Evolutionary conservation across 1,140 invertebrate genomes (phyloP).

Genomic region (Chironomus tepperi): DNA sequence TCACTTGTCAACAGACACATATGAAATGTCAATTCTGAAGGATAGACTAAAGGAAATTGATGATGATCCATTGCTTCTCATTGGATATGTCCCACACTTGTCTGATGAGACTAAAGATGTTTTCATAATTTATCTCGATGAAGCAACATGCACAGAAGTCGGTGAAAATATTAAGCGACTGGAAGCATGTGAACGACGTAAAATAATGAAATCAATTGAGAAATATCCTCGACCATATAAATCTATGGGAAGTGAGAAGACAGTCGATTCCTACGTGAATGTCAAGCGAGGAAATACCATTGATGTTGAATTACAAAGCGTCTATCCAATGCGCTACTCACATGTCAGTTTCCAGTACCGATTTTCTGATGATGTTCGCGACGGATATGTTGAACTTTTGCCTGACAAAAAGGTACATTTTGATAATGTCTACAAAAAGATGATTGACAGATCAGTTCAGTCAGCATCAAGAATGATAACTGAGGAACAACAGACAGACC

Average conservation of each 20-base stretch:
- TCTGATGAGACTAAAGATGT: slow-evolving; percentile 57
- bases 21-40: slow-evolving; percentile 34
- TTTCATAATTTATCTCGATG: slow-evolving; percentile 48
- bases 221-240: slow-evolving; percentile 51
- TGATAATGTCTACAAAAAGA: slow-evolving; percentile 46
- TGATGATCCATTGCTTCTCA: slow-evolving; percentile 47
- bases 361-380: slow-evolving; percentile 46
- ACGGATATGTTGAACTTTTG: slow-evolving; percentile 56
- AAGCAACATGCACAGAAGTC: slow-evolving; percentile 41
- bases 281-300: slow-evolving; percentile 47
- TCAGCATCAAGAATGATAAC: slow-evolving; percentile 40
- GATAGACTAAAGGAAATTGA: slow-evolving; percentile 45
- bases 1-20: slow-evolving; percentile 42
- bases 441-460: slow-evolving; percentile 46
- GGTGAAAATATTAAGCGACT: slow-evolving; percentile 48
- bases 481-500: slow-evolving; percentile 53
- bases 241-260: slow-evolving; percentile 51
- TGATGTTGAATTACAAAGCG: slow-evolving; percentile 53
- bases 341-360: slow-evolving; percentile 42
- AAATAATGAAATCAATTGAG: slow-evolving; percentile 51
- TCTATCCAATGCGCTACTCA: slow-evolving; percentile 47
- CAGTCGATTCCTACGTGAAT: slow-evolving; percentile 47
- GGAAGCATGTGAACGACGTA: slow-evolving; percentile 50
- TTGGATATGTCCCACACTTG: slow-evolving; percentile 58
- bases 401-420: slow-evolving; percentile 45